Evolutionary conservation across 2,888 invertebrate species (phyloP), one percentile per base, ranked within the genome.

Genomic region (Parnassius orleans): DNA sequence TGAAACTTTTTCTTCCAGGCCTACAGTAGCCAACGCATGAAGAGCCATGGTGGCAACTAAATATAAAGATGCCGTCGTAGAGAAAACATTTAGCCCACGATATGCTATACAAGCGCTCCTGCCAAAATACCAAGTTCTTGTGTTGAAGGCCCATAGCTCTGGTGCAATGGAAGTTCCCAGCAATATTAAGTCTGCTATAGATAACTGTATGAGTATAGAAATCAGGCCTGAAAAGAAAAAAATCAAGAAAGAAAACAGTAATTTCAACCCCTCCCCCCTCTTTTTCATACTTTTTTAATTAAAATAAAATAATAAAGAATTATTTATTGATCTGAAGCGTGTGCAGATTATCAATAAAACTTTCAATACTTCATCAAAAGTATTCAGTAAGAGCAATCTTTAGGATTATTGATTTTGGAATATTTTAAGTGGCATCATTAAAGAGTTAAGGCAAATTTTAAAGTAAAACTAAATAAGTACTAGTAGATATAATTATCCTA

Each of bases 51-150:
- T 93, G 58, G 91, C 84, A 44, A 93, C 82, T 65, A 94, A 83
- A 77, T 94, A 94, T 12, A 93, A 77, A 2, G 90, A 87, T n/a
- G 93, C 88, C 2, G 93, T 92, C 56, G 93, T 92, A 2, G 90
- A 81, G 55, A 94, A 86, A 47, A 93, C 90, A 76, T 91, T 93
- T 15, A 91, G 73, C 47, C 94, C 94, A 67, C 92, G 81, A 76
- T 92, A 93, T 2, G 92, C 79, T 58, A 88, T 83, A 74, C 94
- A 94, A 60, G 86, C 79, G 55, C 81, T 81, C 48, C 76, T 74
- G 19, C 93, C 88, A 68, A 93, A 91, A 44, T 75, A 76, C 94
- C 94, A 94, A 50, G 89, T 86, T 68, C 84, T 82, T 57, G 77
- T 73, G 71, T 93, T 92, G 55, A 86, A 81, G 9, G 90, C 87